phyloP scores from a whole-genome alignment of 2,888 invertebrate species.

The Danaus chrysippus region DNA sequence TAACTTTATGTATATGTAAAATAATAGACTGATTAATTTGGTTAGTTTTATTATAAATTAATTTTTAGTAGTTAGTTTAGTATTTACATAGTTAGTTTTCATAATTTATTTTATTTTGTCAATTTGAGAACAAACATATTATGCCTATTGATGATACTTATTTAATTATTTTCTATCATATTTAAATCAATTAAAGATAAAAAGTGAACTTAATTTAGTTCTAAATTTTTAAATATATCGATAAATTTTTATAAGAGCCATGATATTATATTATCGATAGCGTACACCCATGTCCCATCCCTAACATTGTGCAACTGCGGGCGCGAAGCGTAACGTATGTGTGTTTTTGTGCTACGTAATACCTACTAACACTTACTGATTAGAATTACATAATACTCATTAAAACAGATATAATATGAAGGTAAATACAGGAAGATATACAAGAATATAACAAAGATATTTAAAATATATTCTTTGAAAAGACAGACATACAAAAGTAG shows the following conservation, averaged over 20 bases:
- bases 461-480: neutral
- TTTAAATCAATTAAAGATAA: too few relatives aligned
- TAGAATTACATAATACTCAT: conserved; percentile 31
- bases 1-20: too few relatives aligned
- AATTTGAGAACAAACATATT: too few relatives aligned
- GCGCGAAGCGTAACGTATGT: conserved; percentile 52
- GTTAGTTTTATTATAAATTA: too few relatives aligned
- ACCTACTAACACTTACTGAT: conserved; percentile 31
- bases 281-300: conserved; percentile 43
- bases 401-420: conserved; percentile 15
- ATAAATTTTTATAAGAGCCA: too few relatives aligned
- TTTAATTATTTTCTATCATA: too few relatives aligned
- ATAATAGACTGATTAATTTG: too few relatives aligned
- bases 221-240: neutral
- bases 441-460: neutral
- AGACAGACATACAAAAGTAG: conserved; percentile 32
- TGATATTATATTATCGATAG: conserved; percentile 27
- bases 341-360: conserved; percentile 33
- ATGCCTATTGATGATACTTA: too few relatives aligned
- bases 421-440: neutral
- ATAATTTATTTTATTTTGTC: too few relatives aligned
- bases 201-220: too few relatives aligned
- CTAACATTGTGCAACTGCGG: conserved; percentile 58
- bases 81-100: too few relatives aligned
- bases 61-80: too few relatives aligned